These are phyloP conservation scores for Tridacna gigas DNA, from an alignment of 2,888 invertebrate species.

Conservation along the genomic window DNA sequence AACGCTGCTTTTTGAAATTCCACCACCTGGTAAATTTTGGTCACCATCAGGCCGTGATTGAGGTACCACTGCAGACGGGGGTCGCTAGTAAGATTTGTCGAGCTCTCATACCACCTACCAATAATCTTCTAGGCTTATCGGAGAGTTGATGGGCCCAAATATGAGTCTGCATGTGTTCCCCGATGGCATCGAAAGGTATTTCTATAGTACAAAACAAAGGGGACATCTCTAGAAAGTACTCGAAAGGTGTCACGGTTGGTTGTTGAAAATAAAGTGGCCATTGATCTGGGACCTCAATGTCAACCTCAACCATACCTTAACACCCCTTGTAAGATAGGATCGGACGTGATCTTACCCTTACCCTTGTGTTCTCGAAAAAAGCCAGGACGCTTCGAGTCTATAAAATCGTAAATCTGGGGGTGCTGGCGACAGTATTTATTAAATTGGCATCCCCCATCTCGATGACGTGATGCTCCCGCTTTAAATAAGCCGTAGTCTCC, in stretches of 20 bases:
- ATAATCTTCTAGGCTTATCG: no score
- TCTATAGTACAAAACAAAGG: no score
- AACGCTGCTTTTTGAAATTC: constrained; percentile 41
- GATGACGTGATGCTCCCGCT: not conserved
- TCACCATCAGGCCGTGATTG: not conserved
- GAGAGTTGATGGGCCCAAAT: no score
- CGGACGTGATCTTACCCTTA: constrained; percentile 14
- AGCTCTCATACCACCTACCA: constrained; percentile 32
- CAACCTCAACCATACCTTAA: no score
- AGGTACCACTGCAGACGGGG: not conserved
- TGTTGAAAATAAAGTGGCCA: no score
- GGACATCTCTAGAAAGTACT: no score
- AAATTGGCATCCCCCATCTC: not conserved
- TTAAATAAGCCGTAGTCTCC: not conserved
- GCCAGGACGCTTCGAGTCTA: not conserved
- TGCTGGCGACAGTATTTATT: not conserved
- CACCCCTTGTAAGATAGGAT: constrained; percentile 44
- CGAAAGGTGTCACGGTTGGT: no score
- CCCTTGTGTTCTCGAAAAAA: constrained; percentile 42
- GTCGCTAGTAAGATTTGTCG: no score
- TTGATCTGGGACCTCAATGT: no score
- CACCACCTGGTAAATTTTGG: constrained; percentile 53
- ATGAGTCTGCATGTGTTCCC: no score
- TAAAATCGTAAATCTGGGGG: not conserved
- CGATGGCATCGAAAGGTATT: no score